phyloP scores from a whole-genome alignment of 2,888 invertebrate genomes.

The Eupelmus urozonus region DNA sequence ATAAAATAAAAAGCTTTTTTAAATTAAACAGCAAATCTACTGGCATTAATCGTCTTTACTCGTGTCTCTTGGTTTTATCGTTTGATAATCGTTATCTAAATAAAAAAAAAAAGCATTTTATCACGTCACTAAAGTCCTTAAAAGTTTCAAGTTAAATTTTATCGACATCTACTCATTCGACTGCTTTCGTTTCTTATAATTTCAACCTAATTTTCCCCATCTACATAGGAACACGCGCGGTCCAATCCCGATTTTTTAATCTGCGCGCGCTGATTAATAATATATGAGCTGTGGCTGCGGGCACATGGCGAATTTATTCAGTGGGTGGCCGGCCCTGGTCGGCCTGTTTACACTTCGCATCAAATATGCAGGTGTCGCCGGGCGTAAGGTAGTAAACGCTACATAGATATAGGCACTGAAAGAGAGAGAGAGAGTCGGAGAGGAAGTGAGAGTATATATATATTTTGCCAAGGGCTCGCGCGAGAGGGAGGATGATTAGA shows the following conservation, averaged over 20 bases:
- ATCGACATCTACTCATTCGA: too few species aligned
- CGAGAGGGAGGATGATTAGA: slow-evolving; percentile 73
- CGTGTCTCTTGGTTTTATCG: too few species aligned
- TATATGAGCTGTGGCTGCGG: slow-evolving; percentile 65
- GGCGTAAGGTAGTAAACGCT: slow-evolving; percentile 58
- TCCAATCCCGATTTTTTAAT: slow-evolving; percentile 68
- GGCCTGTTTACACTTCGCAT: slow-evolving; percentile 71
- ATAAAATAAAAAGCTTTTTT: too few species aligned
- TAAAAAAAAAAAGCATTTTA: too few species aligned
- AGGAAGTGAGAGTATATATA: too few species aligned
- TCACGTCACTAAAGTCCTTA: slow-evolving; percentile 31
- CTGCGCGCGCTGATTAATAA: slow-evolving; percentile 69
- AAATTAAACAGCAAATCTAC: too few species aligned
- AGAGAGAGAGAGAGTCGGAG: slow-evolving; percentile 43
- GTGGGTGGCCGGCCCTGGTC: slow-evolving; percentile 65
- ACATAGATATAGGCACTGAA: neutral
- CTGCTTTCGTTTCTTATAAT: too few species aligned
- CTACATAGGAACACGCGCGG: neutral
- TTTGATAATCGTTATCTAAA: too few species aligned
- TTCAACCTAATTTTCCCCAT: slow-evolving; percentile 47
- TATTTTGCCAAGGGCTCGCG: too few species aligned
- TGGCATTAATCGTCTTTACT: too few species aligned
- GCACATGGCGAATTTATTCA: slow-evolving; percentile 70
- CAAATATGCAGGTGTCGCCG: slow-evolving; percentile 75
- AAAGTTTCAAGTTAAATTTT: too few species aligned